phyloP scores from a whole-genome alignment of 1,140 invertebrate genomes.

The Rhopalosiphum padi region DNA sequence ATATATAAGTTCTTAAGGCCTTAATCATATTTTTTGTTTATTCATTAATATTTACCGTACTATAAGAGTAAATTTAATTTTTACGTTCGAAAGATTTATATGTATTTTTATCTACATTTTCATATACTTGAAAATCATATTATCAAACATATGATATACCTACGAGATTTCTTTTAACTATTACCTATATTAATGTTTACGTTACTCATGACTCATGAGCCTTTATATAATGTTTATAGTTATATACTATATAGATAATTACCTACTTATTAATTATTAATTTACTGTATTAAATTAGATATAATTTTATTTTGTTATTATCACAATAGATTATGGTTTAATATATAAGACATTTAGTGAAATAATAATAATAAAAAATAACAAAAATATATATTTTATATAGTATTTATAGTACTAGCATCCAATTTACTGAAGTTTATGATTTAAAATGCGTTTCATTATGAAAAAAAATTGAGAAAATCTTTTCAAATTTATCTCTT shows the following conservation, averaged over 20 bases:
- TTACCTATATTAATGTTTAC: neutral
- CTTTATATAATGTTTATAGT: neutral
- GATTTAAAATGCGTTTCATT: neutral
- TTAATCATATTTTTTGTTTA: neutral
- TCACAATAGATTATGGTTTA: neutral
- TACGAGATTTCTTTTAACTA: neutral
- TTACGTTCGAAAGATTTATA: neutral
- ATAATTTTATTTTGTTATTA: neutral
- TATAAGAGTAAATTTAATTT: neutral
- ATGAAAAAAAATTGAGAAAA: neutral
- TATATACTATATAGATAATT: neutral
- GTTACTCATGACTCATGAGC: no score
- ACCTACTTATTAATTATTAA: neutral
- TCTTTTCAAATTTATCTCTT: slow-evolving; percentile 9
- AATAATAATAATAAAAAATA: neutral
- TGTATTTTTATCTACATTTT: neutral
- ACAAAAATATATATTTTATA: neutral
- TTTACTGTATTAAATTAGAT: neutral
- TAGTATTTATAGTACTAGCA: neutral
- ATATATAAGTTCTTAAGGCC: neutral
- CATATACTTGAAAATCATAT: neutral
- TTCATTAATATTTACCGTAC: neutral
- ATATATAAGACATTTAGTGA: neutral
- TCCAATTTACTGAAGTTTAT: neutral
- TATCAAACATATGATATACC: neutral